Conservation (phyloP, 2,888 invertebrate species). For the Scaptomyza cyrtandrae region DNA sequence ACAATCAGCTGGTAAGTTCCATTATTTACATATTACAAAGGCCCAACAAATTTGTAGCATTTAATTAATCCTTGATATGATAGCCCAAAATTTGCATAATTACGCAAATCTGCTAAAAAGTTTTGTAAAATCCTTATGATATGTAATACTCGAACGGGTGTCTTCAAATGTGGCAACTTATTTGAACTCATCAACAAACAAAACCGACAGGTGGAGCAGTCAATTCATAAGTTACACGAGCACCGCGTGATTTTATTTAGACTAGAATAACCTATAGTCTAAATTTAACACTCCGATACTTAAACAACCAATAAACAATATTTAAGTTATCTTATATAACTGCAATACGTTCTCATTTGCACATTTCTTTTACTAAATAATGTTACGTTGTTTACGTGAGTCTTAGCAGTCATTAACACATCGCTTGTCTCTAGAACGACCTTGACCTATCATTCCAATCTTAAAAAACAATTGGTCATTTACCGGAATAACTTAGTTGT, state of each 20-base stretch:
- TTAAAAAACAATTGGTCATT: constrained; percentile 50
- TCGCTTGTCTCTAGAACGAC: constrained; percentile 33
- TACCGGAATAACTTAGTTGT: constrained; percentile 34
- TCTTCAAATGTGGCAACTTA: constrained; percentile 48
- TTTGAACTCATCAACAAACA: constrained; percentile 32
- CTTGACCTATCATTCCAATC: constrained; percentile 57
- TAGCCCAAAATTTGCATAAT: constrained; percentile 64
- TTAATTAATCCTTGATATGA: constrained; percentile 51
- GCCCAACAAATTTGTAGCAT: constrained; percentile 65
- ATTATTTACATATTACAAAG: constrained; percentile 50
- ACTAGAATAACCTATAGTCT: constrained; percentile 12
- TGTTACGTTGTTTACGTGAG: background rate
- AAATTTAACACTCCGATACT: background rate
- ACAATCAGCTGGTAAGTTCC: constrained; percentile 46
- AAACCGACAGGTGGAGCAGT: constrained; percentile 27
- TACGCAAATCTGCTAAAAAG: constrained; percentile 60
- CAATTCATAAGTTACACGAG: background rate
- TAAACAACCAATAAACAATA: constrained; percentile 10
- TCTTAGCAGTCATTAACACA: constrained; percentile 55
- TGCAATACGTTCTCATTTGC: background rate
- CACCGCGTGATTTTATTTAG: too few relatives aligned
- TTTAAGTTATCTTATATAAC: background rate
- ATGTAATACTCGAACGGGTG: constrained; percentile 41
- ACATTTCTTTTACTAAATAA: background rate
- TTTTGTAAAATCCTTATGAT: constrained; percentile 48